Evolutionary conservation across 1,140 invertebrate genomes (phyloP), one percentile per base, ranked within the genome.

Genomic region (Phthorimaea operculella): DNA sequence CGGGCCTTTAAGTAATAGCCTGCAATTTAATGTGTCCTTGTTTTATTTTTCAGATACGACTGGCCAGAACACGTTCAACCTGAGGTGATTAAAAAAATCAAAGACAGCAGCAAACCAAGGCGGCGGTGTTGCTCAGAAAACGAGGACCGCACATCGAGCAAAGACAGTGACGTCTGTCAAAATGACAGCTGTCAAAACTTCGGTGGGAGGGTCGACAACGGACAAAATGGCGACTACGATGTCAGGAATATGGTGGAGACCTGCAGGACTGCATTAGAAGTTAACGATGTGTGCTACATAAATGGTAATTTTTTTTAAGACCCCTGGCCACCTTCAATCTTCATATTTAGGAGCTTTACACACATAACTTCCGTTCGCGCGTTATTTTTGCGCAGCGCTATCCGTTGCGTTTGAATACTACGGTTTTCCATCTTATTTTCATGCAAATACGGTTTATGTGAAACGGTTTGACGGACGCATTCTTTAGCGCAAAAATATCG

Each of bases 221-320:
- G 15, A 58, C 55, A 71, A 8, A 47, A 15, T 47, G 44, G 16
- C 44, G 44, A 47, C 17, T 73, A 74, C 34, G 66, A 74, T 42
- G 39, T 83, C 9, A 70, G 86, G 34, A 72, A 85, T 60, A 84
- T 93, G 60, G 77, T 88, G 39, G 90, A 92, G 74, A 89, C 90
- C 1, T 88, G 88, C 0, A 89, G 91, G 63, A 90, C 85, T 4
- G 83, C 74, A 9, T 86, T 96, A 34, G 83, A 89, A 16, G 72
- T 90, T 0, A 92, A 98, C 69, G 90, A 93, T 53, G 94, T 98
- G 11, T 93, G 93, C 69, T 99, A 99, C 77, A 99, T 99, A 18
- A 98, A 97, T 87, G 97, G 97, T n/a, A n/a, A n/a, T 59, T 42
- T 18, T 44, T 51, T 3, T n/a, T n/a, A n/a, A n/a, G n/a, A n/a